Conservation (phyloP, 2,797 vertebrate species). For the Coranthus polyacanthus region DNA sequence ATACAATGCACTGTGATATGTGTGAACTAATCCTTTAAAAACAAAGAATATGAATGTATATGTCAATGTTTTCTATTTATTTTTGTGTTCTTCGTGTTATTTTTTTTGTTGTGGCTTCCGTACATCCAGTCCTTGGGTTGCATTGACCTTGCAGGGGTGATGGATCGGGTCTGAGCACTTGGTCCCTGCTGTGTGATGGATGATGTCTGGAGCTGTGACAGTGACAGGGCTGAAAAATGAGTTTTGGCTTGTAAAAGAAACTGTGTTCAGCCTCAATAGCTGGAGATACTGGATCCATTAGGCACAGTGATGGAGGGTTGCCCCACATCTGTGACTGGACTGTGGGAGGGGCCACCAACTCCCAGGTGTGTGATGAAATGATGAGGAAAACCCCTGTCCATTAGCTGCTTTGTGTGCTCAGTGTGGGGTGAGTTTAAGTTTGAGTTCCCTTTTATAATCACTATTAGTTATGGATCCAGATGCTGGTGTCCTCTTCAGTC, state of each 20-base stretch:
- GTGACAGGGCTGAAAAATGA: slow-evolving; percentile 43
- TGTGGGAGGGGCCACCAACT: not conserved
- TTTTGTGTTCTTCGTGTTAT: no score
- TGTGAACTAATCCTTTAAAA: no score
- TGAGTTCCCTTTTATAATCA: not conserved
- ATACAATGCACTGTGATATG: no score
- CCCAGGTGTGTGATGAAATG: slow-evolving; percentile 45
- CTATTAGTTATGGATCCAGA: not conserved
- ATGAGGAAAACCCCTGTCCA: slow-evolving; percentile 4
- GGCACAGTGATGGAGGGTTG: slow-evolving; percentile 23
- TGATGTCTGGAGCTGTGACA: slow-evolving; percentile 16
- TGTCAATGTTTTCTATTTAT: no score
- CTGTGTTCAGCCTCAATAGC: slow-evolving; percentile 20
- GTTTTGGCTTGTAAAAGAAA: slow-evolving; percentile 21
- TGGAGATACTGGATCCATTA: slow-evolving; percentile 28
- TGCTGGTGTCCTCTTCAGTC: no score
- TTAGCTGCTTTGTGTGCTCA: not conserved
- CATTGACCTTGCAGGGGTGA: slow-evolving; percentile 3
- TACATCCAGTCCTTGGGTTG: not conserved
- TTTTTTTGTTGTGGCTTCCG: no score
- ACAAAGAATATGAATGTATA: no score
- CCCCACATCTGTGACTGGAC: slow-evolving; percentile 21
- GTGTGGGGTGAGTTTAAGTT: not conserved
- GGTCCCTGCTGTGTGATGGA: slow-evolving; percentile 37
- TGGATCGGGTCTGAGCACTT: slow-evolving; percentile 5